phyloP scores from a whole-genome alignment of 1,140 invertebrate species.

The Eueides isabella region DNA sequence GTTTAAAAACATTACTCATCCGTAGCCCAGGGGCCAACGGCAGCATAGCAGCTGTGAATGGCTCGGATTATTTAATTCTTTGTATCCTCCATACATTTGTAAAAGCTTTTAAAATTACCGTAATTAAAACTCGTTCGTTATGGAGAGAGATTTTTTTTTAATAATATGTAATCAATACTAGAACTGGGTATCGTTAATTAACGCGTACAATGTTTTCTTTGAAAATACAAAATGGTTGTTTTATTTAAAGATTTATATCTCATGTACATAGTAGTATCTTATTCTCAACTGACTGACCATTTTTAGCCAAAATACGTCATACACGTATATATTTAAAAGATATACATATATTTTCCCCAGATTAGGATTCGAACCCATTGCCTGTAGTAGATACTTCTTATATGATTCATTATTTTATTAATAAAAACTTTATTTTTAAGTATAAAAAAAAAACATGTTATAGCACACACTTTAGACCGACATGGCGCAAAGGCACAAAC shows the following conservation, averaged over 20 bases:
- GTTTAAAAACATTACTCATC: slow-evolving; percentile 10
- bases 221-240: not conserved
- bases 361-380: too few species aligned
- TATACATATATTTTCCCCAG: too few species aligned
- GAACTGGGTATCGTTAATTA: not conserved
- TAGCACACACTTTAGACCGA: too few species aligned
- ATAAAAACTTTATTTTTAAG: too few species aligned
- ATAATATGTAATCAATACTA: slow-evolving; percentile 10
- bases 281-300: too few species aligned
- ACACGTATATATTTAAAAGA: too few species aligned
- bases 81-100: not conserved
- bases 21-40: slow-evolving; percentile 9
- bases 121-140: slow-evolving; percentile 6
- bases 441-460: too few species aligned
- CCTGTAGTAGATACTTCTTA: too few species aligned
- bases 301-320: too few species aligned
- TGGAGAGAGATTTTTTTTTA: not conserved
- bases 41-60: slow-evolving; percentile 11
- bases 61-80: slow-evolving; percentile 12
- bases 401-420: too few species aligned
- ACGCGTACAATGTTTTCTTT: not conserved
- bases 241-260: not conserved
- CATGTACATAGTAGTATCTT: too few species aligned
- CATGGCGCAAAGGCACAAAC: too few species aligned
- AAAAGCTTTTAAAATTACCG: slow-evolving; percentile 8